Conservation (phyloP, 2,888 invertebrate species). For the Lycocerus yunnanus region DNA sequence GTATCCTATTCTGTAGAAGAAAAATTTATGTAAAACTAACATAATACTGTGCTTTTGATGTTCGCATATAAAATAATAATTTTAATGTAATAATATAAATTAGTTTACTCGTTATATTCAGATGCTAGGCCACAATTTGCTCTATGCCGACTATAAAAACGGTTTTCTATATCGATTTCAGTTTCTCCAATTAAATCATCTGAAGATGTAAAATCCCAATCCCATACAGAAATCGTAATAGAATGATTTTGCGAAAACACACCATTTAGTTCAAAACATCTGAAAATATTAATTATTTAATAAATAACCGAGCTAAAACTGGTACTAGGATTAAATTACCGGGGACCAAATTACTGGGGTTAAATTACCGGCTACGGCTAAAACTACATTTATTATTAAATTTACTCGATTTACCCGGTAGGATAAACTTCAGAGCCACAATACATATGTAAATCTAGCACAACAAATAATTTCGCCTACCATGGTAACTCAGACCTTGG, state of each 20-base stretch:
- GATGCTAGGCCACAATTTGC: constrained; percentile 77
- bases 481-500: too few species aligned
- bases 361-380: too few species aligned
- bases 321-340: too few species aligned
- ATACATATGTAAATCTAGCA: too few species aligned
- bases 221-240: constrained; percentile 74
- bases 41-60: too few species aligned
- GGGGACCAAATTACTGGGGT: too few species aligned
- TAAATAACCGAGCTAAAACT: too few species aligned
- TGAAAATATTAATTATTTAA: constrained; percentile 48
- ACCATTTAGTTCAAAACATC: constrained; percentile 75
- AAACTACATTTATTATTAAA: too few species aligned
- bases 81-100: background rate
- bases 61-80: constrained; percentile 22
- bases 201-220: constrained; percentile 68
- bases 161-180: constrained; percentile 83
- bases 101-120: constrained; percentile 70
- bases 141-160: constrained; percentile 79
- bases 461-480: too few species aligned
- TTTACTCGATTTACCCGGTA: too few species aligned
- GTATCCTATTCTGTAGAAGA: constrained; percentile 62
- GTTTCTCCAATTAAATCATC: constrained; percentile 88
- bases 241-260: constrained; percentile 76
- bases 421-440: too few species aligned
- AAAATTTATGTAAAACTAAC: background rate